Evolutionary conservation across 2,888 invertebrate species (phyloP).

Genomic region (Eulithis testata): DNA sequence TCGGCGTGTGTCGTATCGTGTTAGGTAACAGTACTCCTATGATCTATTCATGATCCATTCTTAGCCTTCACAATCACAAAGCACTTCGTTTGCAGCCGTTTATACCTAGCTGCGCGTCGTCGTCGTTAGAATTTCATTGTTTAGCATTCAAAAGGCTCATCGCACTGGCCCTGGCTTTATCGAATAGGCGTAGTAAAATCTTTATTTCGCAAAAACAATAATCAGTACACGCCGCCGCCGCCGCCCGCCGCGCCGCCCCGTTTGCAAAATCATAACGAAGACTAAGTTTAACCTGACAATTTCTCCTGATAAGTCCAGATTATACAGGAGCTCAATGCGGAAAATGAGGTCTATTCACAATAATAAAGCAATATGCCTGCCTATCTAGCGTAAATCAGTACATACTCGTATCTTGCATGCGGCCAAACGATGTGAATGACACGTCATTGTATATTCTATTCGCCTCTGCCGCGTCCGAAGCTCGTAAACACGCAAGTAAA

Average conservation of each 20-base stretch:
- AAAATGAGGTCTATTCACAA: conserved; percentile 70
- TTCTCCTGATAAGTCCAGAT: conserved; percentile 47
- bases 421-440: conserved; percentile 81
- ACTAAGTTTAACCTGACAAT: conserved; percentile 29
- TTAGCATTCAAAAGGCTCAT: conserved; percentile 29
- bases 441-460: conserved; percentile 81
- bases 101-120: conserved; percentile 18
- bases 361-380: conserved; percentile 52
- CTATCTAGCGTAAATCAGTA: conserved; percentile 4
- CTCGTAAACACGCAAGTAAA: conserved; percentile 75
- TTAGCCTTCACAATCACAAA: conserved; percentile 21
- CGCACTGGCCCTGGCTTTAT: conserved; percentile 4
- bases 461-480: conserved; percentile 72
- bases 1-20: conserved; percentile 41
- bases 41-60: conserved; percentile 51
- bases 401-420: conserved; percentile 74
- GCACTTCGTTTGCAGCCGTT: conserved; percentile 26
- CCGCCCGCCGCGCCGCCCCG: background rate
- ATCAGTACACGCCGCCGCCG: conserved; percentile 25
- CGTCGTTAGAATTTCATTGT: conserved; percentile 36
- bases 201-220: conserved; percentile 39
- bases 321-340: conserved; percentile 57
- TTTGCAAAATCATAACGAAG: conserved; percentile 39
- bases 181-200: conserved; percentile 24
- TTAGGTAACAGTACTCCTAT: conserved; percentile 62